phyloP scores from a whole-genome alignment of 2,888 invertebrate species.

The Volucella zonaria region DNA sequence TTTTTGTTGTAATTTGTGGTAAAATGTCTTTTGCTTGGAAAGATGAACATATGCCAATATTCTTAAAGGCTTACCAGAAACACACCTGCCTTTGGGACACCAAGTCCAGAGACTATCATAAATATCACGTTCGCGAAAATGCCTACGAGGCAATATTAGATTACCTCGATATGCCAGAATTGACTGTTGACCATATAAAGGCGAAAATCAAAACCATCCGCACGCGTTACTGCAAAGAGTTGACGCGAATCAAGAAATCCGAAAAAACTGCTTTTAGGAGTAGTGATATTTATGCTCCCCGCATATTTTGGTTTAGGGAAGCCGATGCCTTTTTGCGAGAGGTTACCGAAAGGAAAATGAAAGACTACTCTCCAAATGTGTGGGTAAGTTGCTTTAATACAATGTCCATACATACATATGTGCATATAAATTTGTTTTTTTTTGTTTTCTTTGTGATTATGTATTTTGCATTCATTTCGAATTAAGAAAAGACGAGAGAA shows the following conservation, averaged over 20 bases:
- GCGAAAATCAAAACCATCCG: slow-evolving; percentile 59
- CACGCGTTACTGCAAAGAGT: slow-evolving; percentile 36
- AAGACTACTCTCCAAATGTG: too few species aligned
- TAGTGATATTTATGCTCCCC: slow-evolving; percentile 27
- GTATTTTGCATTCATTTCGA: too few species aligned
- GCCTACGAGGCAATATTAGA: slow-evolving; percentile 26
- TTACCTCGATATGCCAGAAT: slow-evolving; percentile 28
- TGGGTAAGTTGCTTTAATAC: too few species aligned
- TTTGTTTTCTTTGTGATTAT: too few species aligned
- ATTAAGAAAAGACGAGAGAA: too few species aligned
- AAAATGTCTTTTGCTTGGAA: slow-evolving; percentile 45
- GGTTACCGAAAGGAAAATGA: not conserved
- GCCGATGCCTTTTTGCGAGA: slow-evolving; percentile 42
- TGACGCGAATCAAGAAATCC: slow-evolving; percentile 15
- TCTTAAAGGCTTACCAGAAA: slow-evolving; percentile 28
- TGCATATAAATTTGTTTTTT: too few species aligned
- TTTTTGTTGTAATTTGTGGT: not conserved
- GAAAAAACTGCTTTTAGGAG: not conserved
- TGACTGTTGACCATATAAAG: slow-evolving; percentile 37
- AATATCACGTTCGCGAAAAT: slow-evolving; percentile 22
- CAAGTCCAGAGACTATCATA: slow-evolving; percentile 13
- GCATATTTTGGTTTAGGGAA: slow-evolving; percentile 52
- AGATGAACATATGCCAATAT: slow-evolving; percentile 26
- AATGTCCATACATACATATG: too few species aligned
- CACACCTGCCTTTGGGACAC: slow-evolving; percentile 39